Evolutionary conservation across 2,888 invertebrate genomes (phyloP), one percentile per base, ranked within the genome.

Genomic region (Metalampra italica): DNA sequence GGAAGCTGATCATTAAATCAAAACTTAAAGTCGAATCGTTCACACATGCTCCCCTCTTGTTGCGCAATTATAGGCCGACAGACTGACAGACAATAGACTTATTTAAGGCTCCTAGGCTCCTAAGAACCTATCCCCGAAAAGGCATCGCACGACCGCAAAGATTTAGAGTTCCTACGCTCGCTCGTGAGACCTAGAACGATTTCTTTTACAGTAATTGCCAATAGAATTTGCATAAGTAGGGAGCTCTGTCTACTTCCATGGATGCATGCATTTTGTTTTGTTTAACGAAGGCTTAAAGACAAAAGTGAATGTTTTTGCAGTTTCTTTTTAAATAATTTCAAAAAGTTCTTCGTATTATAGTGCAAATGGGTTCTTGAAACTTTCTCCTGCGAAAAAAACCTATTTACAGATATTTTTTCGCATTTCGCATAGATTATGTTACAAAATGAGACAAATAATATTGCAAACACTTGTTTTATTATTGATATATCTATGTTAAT

Each of bases 201-300:
- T 80, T 81, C 78, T 79, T 80, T 75, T 68, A 66, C 76, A 74
- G 81, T 82, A 83, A 83, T 83, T 83, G 83, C 80, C 75, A 63
- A 69, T 67, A 65, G 62, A 62, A 79, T 81, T 81, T 77, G 81
- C 80, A 81, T 82, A 79, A 77, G 73, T 68, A 72, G 71, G 55
- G 60, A 64, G 60, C 40, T 54, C 54, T 55, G 54, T 55, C 54
- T 57, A 55, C 53, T 52, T 64, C 54, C 64, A 61, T 55, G 57
- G 57, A 43, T 43, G 43, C 45, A 47, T 49, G 54, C 54, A 54
- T 60, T 64, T 51, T 42, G 29, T 42, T 45, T 39, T 47, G 40
- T 14, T 49, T 52, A 52, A 52, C 47, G 49, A 47, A 45, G 12
- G 42, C 5, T 54, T 53, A 37, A 43, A 42, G 41, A 59, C 51